Conservation (phyloP, 2,888 invertebrate genomes). For the Penaeus monodon region DNA sequence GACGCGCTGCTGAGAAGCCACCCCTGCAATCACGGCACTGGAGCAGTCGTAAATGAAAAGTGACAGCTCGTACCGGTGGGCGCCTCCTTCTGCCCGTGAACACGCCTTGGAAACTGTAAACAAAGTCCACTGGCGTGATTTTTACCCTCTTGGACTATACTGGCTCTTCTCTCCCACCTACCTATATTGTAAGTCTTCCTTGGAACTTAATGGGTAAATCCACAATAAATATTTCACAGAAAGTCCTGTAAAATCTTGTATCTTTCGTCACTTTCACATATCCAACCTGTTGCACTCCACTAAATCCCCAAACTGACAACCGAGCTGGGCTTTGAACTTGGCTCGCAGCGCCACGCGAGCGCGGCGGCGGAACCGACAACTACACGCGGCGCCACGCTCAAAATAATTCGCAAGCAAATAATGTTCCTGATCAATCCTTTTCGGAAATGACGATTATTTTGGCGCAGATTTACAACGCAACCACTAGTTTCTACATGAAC, state of each 20-base stretch:
- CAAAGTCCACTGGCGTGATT: constrained; percentile 34
- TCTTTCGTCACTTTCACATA: constrained; percentile 39
- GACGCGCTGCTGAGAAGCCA: background rate
- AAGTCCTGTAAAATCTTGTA: background rate
- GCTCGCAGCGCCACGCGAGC: constrained; percentile 36
- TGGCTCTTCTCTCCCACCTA: background rate
- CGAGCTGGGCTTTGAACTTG: constrained; percentile 52
- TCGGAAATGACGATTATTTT: too few species aligned
- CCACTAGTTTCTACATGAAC: too few species aligned
- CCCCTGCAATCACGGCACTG: background rate
- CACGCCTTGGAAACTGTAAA: constrained; percentile 49
- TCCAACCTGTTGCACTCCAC: constrained; percentile 50
- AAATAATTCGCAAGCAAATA: background rate
- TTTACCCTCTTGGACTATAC: background rate
- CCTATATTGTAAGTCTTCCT: constrained; percentile 15
- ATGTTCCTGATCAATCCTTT: too few species aligned
- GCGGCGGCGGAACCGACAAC: background rate
- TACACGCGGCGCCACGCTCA: background rate
- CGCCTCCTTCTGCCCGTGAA: constrained; percentile 16
- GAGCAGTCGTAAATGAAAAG: constrained; percentile 17
- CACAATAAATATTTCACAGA: constrained; percentile 4
- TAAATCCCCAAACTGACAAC: constrained; percentile 47
- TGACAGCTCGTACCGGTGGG: constrained; percentile 48
- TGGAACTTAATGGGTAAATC: background rate
- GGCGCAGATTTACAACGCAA: too few species aligned